Evolutionary conservation across 2,888 invertebrate genomes (phyloP), one percentile per base, ranked within the genome.

Genomic region (Lepidochitona cinerea): DNA sequence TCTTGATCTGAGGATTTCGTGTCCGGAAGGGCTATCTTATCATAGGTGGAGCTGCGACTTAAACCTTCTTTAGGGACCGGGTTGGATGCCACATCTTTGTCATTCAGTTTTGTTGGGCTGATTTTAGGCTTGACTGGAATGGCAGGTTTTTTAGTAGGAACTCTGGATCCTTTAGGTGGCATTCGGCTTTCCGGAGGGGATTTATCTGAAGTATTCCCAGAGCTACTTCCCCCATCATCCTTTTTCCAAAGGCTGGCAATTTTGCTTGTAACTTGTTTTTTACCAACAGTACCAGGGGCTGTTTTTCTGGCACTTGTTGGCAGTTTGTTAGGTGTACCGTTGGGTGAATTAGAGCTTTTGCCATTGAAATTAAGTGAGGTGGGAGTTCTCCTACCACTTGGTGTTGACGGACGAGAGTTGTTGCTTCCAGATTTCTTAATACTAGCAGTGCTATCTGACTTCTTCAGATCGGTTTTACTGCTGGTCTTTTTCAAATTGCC

Each of bases 241-340:
- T 93, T 94, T 85, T 94, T 95, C 95, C 95, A 96, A 23, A 96
- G 90, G 84, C 93, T 94, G 0, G 95, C 95, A 71, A 96, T 95
- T 89, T 95, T 95, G 88, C 95, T 95, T 14, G 94, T 78, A 32
- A 83, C 85, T 70, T 81, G 85, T 70, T 85, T 86, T 74, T 87
- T 87, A 6, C 77, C 79, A 35, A 68, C 73, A 41, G 73, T 66
- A 33, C 77, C 80, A 14, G 73, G 26, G 33, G 69, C 66, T 6
- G 74, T 59, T 35, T 73, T 75, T 41, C 68, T 70, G 6, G 36
- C 67, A 14, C 59, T 26, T 9, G n/a, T n/a, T 7, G 14, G 23
- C n/a, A 72, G 32, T 74, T 67, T 71, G 23, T 69, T 37, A 32
- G 68, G 41, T 14, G 53, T 52, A 26, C 52, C 35, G 18, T 52